Percentiles rank a stretch among this genome's conserved stretches.
These are phyloP conservation scores for Drosophila parabipectinata DNA, from an alignment of 1,140 invertebrate species.

Conservation along the genomic window DNA sequence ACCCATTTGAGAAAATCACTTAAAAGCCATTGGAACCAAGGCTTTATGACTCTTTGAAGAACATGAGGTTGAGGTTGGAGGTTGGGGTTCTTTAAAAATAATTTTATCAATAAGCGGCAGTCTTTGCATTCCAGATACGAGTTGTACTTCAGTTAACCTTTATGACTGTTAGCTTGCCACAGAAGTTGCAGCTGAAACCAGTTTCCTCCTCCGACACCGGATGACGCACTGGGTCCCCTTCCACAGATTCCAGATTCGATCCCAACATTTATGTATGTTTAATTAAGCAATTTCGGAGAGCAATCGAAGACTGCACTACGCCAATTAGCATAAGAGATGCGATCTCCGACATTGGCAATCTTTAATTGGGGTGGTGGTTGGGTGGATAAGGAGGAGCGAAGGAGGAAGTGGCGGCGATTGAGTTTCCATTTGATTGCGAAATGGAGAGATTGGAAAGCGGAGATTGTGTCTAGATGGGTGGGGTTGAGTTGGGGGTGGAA, in stretches of 20 bases:
- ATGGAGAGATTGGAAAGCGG: conserved; percentile 73
- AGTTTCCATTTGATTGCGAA: conserved; percentile 71
- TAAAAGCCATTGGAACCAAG: conserved; percentile 11
- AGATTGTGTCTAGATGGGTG: conserved; percentile 45
- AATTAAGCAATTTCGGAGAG: conserved; percentile 60
- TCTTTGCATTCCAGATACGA: neutral
- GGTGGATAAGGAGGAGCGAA: neutral
- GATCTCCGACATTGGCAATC: conserved; percentile 49
- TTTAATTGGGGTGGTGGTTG: conserved; percentile 2
- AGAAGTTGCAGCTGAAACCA: conserved; percentile 50
- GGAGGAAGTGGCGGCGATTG: conserved; percentile 32
- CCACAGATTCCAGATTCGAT: conserved; percentile 54
- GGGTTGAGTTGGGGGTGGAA: conserved; percentile 5
- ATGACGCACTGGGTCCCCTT: conserved; percentile 41
- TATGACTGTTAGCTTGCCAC: conserved; percentile 34
- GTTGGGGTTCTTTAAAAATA: conserved; percentile 5
- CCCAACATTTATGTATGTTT: conserved; percentile 65
- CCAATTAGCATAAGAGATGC: conserved; percentile 43
- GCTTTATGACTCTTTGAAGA: conserved; percentile 26
- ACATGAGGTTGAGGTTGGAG: conserved; percentile 15
- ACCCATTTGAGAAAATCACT: conserved; percentile 61
- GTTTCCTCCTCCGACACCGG: conserved; percentile 43
- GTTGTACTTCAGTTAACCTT: conserved; percentile 3
- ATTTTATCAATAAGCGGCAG: conserved; percentile 4
- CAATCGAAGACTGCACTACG: conserved; percentile 55